phyloP scores from a whole-genome alignment of 2,888 invertebrate genomes.

The Mycalesis mineus region DNA sequence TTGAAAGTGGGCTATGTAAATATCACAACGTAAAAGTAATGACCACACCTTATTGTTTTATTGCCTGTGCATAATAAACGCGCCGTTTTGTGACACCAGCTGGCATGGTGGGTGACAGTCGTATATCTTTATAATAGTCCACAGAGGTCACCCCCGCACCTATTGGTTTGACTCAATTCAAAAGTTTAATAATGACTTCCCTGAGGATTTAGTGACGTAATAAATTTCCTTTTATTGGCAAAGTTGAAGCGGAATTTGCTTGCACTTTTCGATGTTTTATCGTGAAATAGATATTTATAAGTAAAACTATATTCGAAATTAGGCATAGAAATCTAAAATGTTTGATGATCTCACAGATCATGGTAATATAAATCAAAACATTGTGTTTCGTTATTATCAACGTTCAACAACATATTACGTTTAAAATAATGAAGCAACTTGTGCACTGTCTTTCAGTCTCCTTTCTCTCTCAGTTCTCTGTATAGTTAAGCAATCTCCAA shows the following conservation, averaged over 20 bases:
- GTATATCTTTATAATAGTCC: constrained; percentile 42
- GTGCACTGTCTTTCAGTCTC: no score
- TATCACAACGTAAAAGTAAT: constrained; percentile 5
- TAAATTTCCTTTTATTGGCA: not conserved
- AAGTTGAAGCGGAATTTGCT: constrained; percentile 10
- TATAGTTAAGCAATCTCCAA: no score
- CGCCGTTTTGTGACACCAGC: constrained; percentile 42
- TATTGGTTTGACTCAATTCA: constrained; percentile 26
- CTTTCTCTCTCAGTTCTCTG: no score
- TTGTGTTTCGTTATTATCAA: no score
- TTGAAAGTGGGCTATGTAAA: not conserved
- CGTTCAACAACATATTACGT: no score
- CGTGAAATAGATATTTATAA: no score
- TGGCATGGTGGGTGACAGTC: constrained; percentile 37
- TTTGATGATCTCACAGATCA: no score
- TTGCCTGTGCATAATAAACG: constrained; percentile 49
- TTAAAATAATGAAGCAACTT: no score
- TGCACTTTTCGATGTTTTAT: not conserved
- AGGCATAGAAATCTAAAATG: no score
- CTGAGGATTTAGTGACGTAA: not conserved
- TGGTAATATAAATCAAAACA: no score
- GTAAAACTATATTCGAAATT: no score
- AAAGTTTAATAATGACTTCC: constrained; percentile 16
- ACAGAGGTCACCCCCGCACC: constrained; percentile 25
- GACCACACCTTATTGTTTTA: constrained; percentile 45